Evolutionary conservation across 2,888 invertebrate genomes (phyloP).

Genomic region (Drosophila aldrichi): DNA sequence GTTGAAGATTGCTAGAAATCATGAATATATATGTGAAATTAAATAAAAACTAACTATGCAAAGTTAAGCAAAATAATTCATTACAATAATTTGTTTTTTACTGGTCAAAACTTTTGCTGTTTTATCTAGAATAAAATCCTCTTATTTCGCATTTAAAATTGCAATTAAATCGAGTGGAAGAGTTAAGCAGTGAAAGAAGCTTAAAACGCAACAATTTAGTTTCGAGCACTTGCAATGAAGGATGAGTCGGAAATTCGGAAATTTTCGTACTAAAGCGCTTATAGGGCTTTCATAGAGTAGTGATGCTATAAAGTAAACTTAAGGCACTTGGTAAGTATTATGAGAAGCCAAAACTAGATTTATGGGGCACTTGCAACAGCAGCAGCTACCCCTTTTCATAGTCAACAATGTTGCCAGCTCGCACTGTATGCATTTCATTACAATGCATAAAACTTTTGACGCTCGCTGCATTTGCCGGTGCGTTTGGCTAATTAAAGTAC

Average conservation of each 20-base stretch:
- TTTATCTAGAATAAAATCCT: background rate
- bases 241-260: background rate
- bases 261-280: slow-evolving; percentile 6
- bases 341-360: slow-evolving; percentile 34
- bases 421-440: slow-evolving; percentile 65
- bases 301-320: slow-evolving; percentile 15
- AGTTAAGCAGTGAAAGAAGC: background rate
- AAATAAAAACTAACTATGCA: too few species aligned
- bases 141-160: background rate
- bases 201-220: slow-evolving; percentile 3
- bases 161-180: slow-evolving; percentile 1
- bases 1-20: background rate
- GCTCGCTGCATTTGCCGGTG: slow-evolving; percentile 45
- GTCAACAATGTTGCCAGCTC: slow-evolving; percentile 56
- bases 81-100: background rate
- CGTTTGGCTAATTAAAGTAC: slow-evolving; percentile 63
- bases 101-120: background rate
- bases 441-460: slow-evolving; percentile 62
- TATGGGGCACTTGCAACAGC: slow-evolving; percentile 38
- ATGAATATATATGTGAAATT: too few species aligned
- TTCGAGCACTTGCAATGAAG: background rate
- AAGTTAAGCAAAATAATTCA: background rate
- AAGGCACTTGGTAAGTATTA: slow-evolving; percentile 14
- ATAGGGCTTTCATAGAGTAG: slow-evolving; percentile 5
- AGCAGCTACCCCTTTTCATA: slow-evolving; percentile 16